Evolutionary conservation across 2,888 invertebrate genomes (phyloP).

Genomic region (Agrochola lota): DNA sequence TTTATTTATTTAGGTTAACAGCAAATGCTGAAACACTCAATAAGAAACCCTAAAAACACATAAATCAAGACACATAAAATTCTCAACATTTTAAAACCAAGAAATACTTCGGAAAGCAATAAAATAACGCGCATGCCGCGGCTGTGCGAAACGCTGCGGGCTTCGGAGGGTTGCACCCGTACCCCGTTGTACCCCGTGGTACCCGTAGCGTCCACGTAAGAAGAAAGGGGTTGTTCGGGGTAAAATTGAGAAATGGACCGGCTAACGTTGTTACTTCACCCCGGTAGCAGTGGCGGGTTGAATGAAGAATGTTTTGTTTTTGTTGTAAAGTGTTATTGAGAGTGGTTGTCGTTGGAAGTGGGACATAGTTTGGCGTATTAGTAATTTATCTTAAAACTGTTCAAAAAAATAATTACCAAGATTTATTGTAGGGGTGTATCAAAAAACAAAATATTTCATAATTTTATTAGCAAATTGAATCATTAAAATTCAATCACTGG

Average conservation of each 20-base stretch:
- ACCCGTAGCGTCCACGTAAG: constrained; percentile 78
- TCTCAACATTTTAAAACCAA: constrained; percentile 69
- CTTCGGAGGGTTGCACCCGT: constrained; percentile 83
- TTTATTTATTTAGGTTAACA: not conserved
- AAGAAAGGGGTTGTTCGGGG: constrained; percentile 81
- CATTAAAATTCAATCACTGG: not conserved
- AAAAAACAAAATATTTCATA: not conserved
- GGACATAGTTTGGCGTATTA: not conserved
- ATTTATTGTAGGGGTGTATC: not conserved
- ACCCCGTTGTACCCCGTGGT: constrained; percentile 36
- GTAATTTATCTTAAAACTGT: no score
- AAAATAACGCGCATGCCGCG: constrained; percentile 80
- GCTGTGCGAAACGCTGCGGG: constrained; percentile 80
- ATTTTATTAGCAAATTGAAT: not conserved
- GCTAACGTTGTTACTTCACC: constrained; percentile 89
- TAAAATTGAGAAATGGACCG: constrained; percentile 91
- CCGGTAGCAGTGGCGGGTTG: constrained; percentile 81
- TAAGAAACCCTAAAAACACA: constrained; percentile 28
- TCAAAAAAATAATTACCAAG: not conserved
- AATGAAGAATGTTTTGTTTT: constrained; percentile 87
- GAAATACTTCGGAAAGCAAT: constrained; percentile 83
- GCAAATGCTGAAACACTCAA: not conserved
- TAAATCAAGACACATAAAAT: constrained; percentile 63
- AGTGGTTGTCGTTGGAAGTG: constrained; percentile 62
- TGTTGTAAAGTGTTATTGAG: constrained; percentile 71